Conservation (phyloP, 2,888 invertebrate genomes). For the Drosophila multiciliata region DNA sequence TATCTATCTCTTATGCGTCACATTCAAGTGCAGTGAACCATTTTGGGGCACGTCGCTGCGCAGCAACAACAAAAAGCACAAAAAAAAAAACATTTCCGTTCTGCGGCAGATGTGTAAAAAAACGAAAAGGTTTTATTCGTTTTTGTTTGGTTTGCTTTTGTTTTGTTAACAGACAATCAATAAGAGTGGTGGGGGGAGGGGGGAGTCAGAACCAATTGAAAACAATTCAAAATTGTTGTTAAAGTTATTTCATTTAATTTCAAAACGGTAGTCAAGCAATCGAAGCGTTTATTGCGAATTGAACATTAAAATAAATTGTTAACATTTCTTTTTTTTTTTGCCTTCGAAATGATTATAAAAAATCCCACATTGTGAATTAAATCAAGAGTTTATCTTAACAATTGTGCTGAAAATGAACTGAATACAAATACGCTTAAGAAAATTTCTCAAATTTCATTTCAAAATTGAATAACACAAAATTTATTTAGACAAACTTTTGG, state of each 20-base stretch:
- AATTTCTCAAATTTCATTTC: too few species aligned
- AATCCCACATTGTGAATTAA: background rate
- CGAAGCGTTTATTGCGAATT: constrained; percentile 48
- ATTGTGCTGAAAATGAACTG: background rate
- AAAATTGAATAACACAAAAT: background rate
- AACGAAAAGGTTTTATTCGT: constrained; percentile 17
- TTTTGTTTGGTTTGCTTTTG: background rate
- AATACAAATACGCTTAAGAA: background rate
- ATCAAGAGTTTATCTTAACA: background rate
- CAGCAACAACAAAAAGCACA: constrained; percentile 32
- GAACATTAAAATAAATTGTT: constrained; percentile 16
- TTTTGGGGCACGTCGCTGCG: constrained; percentile 69
- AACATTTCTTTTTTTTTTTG: constrained; percentile 9
- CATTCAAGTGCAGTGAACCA: constrained; percentile 80
- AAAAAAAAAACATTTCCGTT: constrained; percentile 76
- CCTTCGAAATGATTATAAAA: background rate
- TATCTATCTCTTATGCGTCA: constrained; percentile 3
- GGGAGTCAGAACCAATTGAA: constrained; percentile 10
- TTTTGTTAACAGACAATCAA: constrained; percentile 34
- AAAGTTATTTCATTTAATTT: constrained; percentile 49
- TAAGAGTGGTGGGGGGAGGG: constrained; percentile 10
- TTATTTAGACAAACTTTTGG: background rate
- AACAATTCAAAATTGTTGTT: constrained; percentile 32
- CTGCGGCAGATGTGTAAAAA: constrained; percentile 68
- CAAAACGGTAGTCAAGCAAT: constrained; percentile 35